Evolutionary conservation across 1,140 invertebrate genomes (phyloP).

Genomic region (Hycleus cichorii): DNA sequence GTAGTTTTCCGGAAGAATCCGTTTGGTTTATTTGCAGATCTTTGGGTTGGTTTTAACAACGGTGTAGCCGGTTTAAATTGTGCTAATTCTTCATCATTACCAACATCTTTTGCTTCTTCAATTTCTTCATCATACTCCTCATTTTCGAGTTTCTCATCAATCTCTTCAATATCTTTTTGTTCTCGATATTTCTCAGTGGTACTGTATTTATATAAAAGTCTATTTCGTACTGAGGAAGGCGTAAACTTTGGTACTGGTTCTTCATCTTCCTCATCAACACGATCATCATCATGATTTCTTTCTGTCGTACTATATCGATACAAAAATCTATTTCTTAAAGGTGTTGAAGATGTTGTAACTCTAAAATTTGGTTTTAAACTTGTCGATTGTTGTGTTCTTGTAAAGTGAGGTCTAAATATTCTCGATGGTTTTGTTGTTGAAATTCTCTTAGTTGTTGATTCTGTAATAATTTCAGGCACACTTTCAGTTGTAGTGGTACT

Average conservation of each 20-base stretch:
- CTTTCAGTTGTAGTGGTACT: constrained; percentile 10
- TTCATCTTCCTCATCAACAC: neutral
- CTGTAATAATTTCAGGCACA: neutral
- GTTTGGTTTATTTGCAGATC: neutral
- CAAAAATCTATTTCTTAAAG: constrained; percentile 17
- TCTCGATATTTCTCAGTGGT: constrained; percentile 4
- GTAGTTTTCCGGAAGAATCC: constrained; percentile 10
- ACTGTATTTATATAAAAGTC: neutral
- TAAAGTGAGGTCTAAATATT: neutral
- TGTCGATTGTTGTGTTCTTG: neutral
- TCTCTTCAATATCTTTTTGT: constrained; percentile 43
- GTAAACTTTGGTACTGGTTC: neutral
- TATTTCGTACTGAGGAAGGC: neutral
- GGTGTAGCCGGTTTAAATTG: constrained; percentile 1
- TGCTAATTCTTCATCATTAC: neutral
- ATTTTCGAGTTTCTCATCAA: constrained; percentile 13
- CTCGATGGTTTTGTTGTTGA: neutral
- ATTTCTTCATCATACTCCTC: constrained; percentile 39
- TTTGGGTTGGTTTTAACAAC: neutral
- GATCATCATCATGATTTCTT: neutral
- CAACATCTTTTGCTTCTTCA: constrained; percentile 16
- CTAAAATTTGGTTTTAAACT: constrained; percentile 1
- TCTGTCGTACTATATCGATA: constrained; percentile 20
- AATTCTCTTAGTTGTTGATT: no score
- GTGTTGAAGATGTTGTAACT: neutral